Evolutionary conservation across 2,888 invertebrate genomes (phyloP).

Genomic region (Phanerotoma sp.): DNA sequence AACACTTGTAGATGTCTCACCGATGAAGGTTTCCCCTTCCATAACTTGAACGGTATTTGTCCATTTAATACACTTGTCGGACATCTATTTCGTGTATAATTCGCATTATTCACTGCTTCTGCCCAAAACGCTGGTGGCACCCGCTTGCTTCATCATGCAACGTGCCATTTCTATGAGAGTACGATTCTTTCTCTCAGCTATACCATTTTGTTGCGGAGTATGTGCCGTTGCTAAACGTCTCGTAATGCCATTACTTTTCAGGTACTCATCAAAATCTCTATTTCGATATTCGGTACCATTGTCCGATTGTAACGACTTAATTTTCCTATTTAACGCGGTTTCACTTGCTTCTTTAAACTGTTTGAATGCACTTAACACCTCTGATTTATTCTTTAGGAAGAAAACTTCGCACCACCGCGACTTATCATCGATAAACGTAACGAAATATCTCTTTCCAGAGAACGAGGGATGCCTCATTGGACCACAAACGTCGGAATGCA

Average conservation of each 20-base stretch:
- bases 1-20: neutral
- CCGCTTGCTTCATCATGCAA: conserved; percentile 12
- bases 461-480: conserved; percentile 15
- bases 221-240: conserved; percentile 6
- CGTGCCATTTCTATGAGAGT: conserved; percentile 16
- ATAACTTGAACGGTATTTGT: neutral
- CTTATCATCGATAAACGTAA: conserved; percentile 32
- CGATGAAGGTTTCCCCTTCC: neutral
- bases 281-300: conserved; percentile 17
- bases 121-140: conserved; percentile 10
- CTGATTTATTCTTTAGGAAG: conserved; percentile 17
- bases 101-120: conserved; percentile 13
- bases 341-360: conserved; percentile 22
- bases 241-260: conserved; percentile 1
- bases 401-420: conserved; percentile 30
- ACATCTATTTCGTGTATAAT: conserved; percentile 15
- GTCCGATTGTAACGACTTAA: conserved; percentile 15
- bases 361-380: conserved; percentile 7
- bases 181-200: conserved; percentile 15
- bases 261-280: conserved; percentile 9
- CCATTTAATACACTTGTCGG: conserved; percentile 2
- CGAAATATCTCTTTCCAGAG: conserved; percentile 10
- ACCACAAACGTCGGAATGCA: conserved; percentile 33
- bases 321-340: conserved; percentile 24
- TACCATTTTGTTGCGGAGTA: conserved; percentile 19